Base-by-base conservation (phyloP, 2,797 vertebrate species). In the Mus spretus region DNA sequence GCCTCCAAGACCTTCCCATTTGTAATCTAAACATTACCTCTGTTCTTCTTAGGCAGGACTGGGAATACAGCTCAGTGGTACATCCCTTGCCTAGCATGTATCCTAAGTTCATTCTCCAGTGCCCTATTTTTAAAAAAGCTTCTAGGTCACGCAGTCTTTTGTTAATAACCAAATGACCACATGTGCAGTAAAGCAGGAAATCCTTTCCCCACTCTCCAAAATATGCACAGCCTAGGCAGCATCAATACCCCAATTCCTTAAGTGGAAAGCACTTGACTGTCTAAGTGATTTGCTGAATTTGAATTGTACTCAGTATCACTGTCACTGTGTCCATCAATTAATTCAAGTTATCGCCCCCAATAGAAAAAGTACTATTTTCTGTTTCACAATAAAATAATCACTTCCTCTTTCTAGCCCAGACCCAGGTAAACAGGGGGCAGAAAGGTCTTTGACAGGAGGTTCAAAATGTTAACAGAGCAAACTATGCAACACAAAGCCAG, bases 91-190 rank as follows among this genome's bases (percentile, higher is more conserved):
- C 83, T 86, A 86, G 61, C 40, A 85, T 34, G 19, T 67, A 19
- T 37, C 24, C n/a, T 87, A 87, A 74, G 53, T 88, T 88, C 70
- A 59, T 5, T 75, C 44, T 55, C 50, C 55, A 40, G n/a, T 74
- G 70, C n/a, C 61, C 26, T 87, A 26, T 57, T 74, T 74, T 26
- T 22, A 53, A 53, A 44, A 67, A 87, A 88, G 80, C 95, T 97
- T 96, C 95, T 96, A 91, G 93, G 94, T 93, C 89, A 95, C 72
- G 50, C 72, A 80, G 88, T 19, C 92, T 97, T 96, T 96, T 97
- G 95, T 86, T 74, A 95, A 92, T 83, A 93, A 92, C 44, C 92
- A 94, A 93, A 85, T 80, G 37, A 92, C 83, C 26, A 72, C 87
- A 96, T 91, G 53, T 82, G 57, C 75, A 81, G 37, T 20, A 93